phyloP scores from a whole-genome alignment of 2,113 vertebrate species.

The Myodes glareolus region DNA sequence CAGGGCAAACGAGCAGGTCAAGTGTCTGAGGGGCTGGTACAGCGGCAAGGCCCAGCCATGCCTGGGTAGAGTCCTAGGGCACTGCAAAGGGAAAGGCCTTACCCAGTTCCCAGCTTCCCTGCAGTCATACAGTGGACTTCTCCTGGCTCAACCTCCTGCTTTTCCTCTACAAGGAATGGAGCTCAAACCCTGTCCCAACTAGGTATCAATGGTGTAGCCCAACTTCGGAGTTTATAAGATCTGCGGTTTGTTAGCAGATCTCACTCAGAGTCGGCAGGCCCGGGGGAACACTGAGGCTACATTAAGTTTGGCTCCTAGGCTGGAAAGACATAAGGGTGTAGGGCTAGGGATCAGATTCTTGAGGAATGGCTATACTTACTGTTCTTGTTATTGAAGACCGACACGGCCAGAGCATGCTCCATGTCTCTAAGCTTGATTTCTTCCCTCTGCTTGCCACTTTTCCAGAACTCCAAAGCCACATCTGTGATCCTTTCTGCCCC shows the following conservation, averaged over 20 bases:
- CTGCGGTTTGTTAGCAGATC: background rate
- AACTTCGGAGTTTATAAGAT: background rate
- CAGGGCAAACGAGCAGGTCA: rapidly evolving
- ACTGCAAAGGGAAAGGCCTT: too few species aligned
- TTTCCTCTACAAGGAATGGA: background rate
- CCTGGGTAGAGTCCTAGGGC: too few species aligned
- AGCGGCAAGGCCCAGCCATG: background rate
- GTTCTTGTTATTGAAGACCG: slow-evolving; percentile 95
- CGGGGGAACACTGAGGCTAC: background rate
- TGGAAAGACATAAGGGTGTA: rapidly evolving
- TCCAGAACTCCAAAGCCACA: slow-evolving; percentile 94
- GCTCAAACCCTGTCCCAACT: background rate
- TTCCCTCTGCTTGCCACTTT: slow-evolving; percentile 87
- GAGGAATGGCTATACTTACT: slow-evolving; percentile 86
- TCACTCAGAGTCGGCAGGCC: background rate
- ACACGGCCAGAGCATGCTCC: slow-evolving; percentile 88
- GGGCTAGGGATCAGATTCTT: rapidly evolving
- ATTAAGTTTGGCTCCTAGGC: background rate
- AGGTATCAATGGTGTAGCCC: background rate
- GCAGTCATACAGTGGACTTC: background rate
- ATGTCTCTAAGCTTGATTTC: slow-evolving; percentile 92
- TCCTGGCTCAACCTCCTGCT: background rate
- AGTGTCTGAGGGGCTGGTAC: background rate
- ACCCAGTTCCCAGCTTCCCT: background rate
- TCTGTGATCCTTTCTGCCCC: slow-evolving; percentile 93